A percentile compares a stretch with the other conserved stretches of the same genome.
Evolutionary conservation across 2,113 vertebrate species (phyloP).

Genomic region (Nibea coibor): DNA sequence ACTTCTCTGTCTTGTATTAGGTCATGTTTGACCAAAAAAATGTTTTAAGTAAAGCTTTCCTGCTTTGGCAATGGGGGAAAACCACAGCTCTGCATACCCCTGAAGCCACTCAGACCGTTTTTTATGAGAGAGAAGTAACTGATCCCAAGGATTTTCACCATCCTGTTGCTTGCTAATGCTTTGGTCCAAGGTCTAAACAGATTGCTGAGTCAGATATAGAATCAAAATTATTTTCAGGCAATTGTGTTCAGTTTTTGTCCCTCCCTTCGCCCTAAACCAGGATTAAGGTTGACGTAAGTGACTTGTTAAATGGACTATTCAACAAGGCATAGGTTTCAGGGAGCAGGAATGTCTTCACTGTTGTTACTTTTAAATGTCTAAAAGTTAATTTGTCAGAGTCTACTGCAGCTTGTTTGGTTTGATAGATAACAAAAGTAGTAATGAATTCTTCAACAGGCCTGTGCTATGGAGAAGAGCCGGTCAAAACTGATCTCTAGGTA

Average conservation of each 20-base stretch:
- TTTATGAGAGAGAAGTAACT: constrained; percentile 28
- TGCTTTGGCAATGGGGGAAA: constrained; percentile 32
- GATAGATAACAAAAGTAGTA: constrained; percentile 1
- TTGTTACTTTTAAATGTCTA: neutral
- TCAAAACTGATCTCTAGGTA: neutral
- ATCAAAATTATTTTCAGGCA: neutral
- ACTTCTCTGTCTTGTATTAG: constrained; percentile 16
- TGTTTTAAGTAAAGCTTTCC: constrained; percentile 46
- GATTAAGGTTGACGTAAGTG: neutral
- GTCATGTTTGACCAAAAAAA: constrained; percentile 32
- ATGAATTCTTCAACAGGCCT: neutral
- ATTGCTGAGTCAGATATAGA: constrained; percentile 9
- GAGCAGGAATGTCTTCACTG: neutral
- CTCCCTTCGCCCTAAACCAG: neutral
- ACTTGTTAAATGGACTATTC: constrained; percentile 2
- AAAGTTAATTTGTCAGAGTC: neutral
- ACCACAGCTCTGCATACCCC: constrained; percentile 30
- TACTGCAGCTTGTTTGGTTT: neutral
- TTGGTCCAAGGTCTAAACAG: neutral
- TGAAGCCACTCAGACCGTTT: constrained; percentile 24
- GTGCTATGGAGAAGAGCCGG: neutral
- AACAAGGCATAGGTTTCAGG: neutral
- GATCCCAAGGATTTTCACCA: neutral
- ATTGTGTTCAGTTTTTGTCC: neutral
- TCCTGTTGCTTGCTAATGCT: constrained; percentile 8